Percentiles rank a stretch among this genome's conserved stretches.
Conservation (phyloP, 2,888 invertebrate species). For the Achlya flavicornis region DNA sequence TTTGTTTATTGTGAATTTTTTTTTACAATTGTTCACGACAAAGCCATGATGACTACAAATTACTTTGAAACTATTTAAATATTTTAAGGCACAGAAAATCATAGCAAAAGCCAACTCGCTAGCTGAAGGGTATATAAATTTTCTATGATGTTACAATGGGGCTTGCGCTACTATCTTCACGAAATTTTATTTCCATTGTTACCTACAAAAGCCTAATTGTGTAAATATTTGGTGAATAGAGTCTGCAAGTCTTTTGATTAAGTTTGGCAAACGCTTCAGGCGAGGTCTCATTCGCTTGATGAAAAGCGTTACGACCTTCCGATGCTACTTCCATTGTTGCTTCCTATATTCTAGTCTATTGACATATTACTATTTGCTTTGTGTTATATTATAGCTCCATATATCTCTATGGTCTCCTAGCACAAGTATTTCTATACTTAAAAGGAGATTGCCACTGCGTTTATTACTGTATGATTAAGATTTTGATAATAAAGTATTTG, state of each 20-base stretch:
- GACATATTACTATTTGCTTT: neutral
- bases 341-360: conserved; percentile 1
- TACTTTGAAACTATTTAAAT: too few species aligned
- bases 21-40: too few species aligned
- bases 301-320: conserved; percentile 30
- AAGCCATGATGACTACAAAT: too few species aligned
- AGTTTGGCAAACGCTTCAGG: conserved; percentile 36
- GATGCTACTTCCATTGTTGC: conserved; percentile 25
- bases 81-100: too few species aligned
- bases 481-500: too few species aligned
- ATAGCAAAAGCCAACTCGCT: too few species aligned
- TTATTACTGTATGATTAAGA: too few species aligned
- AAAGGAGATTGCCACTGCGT: too few species aligned
- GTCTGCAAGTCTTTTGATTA: conserved; percentile 36
- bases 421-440: too few species aligned
- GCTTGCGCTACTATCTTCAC: neutral
- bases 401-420: too few species aligned
- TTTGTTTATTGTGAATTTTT: too few species aligned
- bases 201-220: conserved; percentile 36
- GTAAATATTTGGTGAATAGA: conserved; percentile 32
- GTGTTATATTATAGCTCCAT: neutral
- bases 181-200: conserved; percentile 15
- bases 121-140: neutral
- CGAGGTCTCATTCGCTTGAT: conserved; percentile 38
- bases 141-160: neutral